These are phyloP conservation scores for Molanna angustata DNA, from an alignment of 2,888 invertebrate species.

Conservation along the genomic window DNA sequence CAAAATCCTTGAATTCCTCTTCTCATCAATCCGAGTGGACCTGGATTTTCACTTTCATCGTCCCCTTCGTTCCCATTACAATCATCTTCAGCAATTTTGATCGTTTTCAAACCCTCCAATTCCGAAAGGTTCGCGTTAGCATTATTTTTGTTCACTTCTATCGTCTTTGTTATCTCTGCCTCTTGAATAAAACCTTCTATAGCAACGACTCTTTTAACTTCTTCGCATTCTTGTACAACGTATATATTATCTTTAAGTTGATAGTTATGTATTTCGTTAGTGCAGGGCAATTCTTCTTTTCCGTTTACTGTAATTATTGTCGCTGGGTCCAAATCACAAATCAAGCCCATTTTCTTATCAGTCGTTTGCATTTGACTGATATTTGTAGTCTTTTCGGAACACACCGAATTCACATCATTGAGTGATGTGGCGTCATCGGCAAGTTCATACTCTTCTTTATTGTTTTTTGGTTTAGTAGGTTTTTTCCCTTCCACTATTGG, in stretches of 20 bases:
- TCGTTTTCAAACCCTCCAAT: constrained; percentile 7
- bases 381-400: constrained; percentile 26
- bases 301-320: constrained; percentile 60
- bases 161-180: constrained; percentile 25
- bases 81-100: constrained; percentile 29
- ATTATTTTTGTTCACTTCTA: constrained; percentile 30
- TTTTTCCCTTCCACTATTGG: constrained; percentile 26
- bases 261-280: constrained; percentile 43
- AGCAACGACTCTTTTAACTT: constrained; percentile 28
- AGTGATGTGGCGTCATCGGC: constrained; percentile 53
- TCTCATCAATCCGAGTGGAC: constrained; percentile 29
- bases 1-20: constrained; percentile 49
- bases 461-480: constrained; percentile 34
- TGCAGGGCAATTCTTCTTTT: constrained; percentile 66
- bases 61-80: constrained; percentile 35
- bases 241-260: constrained; percentile 32
- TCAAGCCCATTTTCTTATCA: constrained; percentile 49
- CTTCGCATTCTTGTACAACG: constrained; percentile 30
- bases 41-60: constrained; percentile 36
- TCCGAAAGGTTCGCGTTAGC: constrained; percentile 14
- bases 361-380: constrained; percentile 32
- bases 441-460: constrained; percentile 53
- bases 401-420: constrained; percentile 37
- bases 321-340: constrained; percentile 46
- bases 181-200: constrained; percentile 25